Percentiles rank a stretch among this genome's conserved stretches.
Conservation (phyloP, 2,797 vertebrate genomes). For the Gorsachius magnificus region DNA sequence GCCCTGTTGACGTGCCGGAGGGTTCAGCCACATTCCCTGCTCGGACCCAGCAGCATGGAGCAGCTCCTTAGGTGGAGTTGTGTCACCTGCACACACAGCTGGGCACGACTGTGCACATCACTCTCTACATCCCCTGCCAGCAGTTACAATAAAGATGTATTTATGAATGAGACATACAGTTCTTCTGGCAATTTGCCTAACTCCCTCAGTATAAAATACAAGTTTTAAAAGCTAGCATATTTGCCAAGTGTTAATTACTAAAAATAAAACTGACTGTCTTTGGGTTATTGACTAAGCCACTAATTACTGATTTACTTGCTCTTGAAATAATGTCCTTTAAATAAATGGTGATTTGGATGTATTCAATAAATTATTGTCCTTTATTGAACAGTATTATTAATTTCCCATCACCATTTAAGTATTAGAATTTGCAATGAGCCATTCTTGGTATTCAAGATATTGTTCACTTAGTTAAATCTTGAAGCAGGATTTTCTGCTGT, state of each 20-base stretch:
- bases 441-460: neutral
- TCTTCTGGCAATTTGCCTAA: neutral
- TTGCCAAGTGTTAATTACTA: constrained; percentile 50
- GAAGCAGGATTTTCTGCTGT: neutral
- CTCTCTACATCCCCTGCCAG: rapidly evolving
- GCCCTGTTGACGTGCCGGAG: neutral
- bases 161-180: neutral
- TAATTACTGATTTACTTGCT: constrained; percentile 26
- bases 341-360: neutral
- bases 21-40: rapidly evolving
- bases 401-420: constrained; percentile 20
- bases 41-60: neutral
- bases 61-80: neutral
- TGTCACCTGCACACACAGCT: neutral
- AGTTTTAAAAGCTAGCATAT: neutral
- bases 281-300: constrained; percentile 35
- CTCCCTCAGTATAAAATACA: neutral
- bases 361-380: constrained; percentile 12
- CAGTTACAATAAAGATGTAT: too few relatives aligned
- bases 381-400: neutral
- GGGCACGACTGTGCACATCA: rapidly evolving
- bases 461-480: neutral
- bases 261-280: constrained; percentile 31
- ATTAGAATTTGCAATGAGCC: neutral
- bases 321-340: constrained; percentile 39